These are phyloP conservation scores for Athalia rosae DNA, from an alignment of 2,888 invertebrate genomes.

Conservation along the genomic window DNA sequence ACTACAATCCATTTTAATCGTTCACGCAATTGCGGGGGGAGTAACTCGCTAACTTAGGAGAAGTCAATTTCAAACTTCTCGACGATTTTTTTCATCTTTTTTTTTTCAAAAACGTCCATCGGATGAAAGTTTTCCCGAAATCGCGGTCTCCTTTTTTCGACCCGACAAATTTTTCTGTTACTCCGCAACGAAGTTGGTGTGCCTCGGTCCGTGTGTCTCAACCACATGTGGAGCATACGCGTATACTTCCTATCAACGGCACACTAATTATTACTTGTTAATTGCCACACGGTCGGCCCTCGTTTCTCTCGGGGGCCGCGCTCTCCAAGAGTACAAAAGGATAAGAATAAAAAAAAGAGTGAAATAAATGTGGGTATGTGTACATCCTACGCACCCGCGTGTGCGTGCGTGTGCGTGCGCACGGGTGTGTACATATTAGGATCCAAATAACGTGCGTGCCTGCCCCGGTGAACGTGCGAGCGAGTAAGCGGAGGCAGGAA, in stretches of 20 bases:
- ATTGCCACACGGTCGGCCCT: conserved; percentile 54
- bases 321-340: conserved; percentile 33
- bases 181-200: too few relatives aligned
- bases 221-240: background rate
- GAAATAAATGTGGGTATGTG: background rate
- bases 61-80: too few relatives aligned
- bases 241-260: conserved; percentile 53
- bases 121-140: background rate
- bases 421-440: background rate
- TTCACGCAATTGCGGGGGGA: too few relatives aligned
- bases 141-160: too few relatives aligned
- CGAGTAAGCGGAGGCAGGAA: too few relatives aligned
- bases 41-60: too few relatives aligned
- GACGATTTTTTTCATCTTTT: too few relatives aligned
- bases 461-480: background rate
- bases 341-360: conserved; percentile 22
- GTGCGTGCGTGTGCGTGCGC: too few relatives aligned
- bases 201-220: background rate
- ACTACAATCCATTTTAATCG: conserved; percentile 10
- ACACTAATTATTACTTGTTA: conserved; percentile 60
- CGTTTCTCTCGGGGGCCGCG: conserved; percentile 22
- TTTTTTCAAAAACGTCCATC: conserved; percentile 51
- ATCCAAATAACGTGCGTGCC: conserved; percentile 36
- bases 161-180: too few relatives aligned
- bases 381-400: too few relatives aligned